Percentiles rank a stretch among this genome's conserved stretches.
phyloP scores from a whole-genome alignment of 2,888 invertebrate genomes.

The Plebejus melissa region DNA sequence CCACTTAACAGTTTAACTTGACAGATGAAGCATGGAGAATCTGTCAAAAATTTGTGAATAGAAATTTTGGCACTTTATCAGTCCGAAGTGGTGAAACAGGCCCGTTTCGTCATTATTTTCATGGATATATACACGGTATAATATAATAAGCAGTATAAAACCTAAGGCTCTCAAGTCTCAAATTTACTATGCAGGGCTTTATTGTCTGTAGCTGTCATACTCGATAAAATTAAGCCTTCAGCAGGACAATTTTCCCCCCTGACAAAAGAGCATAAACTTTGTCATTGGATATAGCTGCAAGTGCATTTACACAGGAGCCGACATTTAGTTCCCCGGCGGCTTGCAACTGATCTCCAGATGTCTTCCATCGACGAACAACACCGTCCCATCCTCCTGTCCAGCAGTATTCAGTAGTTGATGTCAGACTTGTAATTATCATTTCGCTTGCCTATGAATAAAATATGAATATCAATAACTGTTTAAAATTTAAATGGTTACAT shows the following conservation, averaged over 20 bases:
- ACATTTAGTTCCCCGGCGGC: slow-evolving; percentile 58
- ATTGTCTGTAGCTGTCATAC: background rate
- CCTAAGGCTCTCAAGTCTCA: no score
- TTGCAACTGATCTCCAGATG: slow-evolving; percentile 52
- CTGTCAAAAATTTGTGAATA: no score
- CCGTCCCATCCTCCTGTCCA: slow-evolving; percentile 81
- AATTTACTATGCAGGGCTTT: no score
- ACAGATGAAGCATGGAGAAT: no score
- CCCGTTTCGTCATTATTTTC: no score
- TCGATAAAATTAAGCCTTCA: slow-evolving; percentile 39
- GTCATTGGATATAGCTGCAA: slow-evolving; percentile 45
- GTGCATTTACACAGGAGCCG: slow-evolving; percentile 61
- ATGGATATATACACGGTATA: no score
- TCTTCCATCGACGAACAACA: slow-evolving; percentile 63
- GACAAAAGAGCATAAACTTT: slow-evolving; percentile 51
- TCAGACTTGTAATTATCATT: slow-evolving; percentile 73
- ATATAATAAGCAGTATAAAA: no score
- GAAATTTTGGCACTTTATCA: no score
- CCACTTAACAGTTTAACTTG: no score
- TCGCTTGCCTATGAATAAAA: slow-evolving; percentile 58
- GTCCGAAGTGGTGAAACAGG: no score
- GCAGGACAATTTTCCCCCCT: slow-evolving; percentile 52
- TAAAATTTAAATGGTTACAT: no score
- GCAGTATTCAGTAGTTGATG: slow-evolving; percentile 57
- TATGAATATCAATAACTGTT: no score